These are phyloP conservation scores for Crotalus tigris DNA, from an alignment of 2,113 vertebrate genomes.

Conservation along the genomic window DNA sequence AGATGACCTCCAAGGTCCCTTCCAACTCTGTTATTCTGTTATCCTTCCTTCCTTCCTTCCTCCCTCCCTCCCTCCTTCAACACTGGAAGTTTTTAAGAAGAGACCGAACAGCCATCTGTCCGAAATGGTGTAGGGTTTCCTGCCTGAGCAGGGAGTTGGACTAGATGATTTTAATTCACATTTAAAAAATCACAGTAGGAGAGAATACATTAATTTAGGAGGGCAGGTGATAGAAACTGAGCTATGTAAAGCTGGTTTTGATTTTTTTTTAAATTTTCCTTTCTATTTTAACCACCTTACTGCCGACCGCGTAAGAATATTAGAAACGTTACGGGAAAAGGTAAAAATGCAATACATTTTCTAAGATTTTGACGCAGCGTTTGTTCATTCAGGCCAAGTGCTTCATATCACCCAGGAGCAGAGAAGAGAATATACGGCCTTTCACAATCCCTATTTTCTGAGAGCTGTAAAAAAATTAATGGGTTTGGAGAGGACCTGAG, in stretches of 20 bases:
- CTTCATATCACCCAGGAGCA: not conserved
- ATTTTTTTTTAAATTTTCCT: not conserved
- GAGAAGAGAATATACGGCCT: conserved; percentile 3
- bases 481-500: conserved; percentile 30
- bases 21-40: too few relatives aligned
- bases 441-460: conserved; percentile 11
- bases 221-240: not conserved
- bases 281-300: not conserved
- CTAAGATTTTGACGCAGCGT: not conserved
- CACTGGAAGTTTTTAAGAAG: too few relatives aligned
- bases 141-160: too few relatives aligned
- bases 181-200: not conserved
- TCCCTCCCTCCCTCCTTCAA: too few relatives aligned
- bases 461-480: conserved; percentile 41
- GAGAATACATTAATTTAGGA: not conserved
- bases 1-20: not conserved
- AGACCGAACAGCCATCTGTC: too few relatives aligned
- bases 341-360: not conserved
- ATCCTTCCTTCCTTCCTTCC: too few relatives aligned
- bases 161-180: not conserved
- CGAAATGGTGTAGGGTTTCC: too few relatives aligned
- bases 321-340: not conserved
- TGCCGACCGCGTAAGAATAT: not conserved
- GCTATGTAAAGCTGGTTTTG: not conserved
- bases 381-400: conserved; percentile 1